Conservation (phyloP, 2,888 invertebrate genomes). For the Calameuta pallipes region DNA sequence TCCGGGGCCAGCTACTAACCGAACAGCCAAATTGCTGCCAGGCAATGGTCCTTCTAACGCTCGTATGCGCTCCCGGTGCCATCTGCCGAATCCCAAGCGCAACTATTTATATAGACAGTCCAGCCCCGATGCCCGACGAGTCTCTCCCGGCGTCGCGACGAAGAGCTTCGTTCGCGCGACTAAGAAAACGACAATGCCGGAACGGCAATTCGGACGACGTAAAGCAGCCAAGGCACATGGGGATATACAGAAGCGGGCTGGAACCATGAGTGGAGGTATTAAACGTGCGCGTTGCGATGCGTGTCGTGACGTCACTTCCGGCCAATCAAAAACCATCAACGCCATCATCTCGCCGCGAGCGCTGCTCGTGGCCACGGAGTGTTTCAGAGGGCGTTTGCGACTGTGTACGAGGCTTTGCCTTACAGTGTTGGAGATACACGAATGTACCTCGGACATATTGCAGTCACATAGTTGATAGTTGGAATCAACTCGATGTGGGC, state of each 20-base stretch:
- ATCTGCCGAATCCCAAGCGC: background rate
- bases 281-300: slow-evolving; percentile 48
- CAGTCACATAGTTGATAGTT: slow-evolving; percentile 15
- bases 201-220: background rate
- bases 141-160: background rate
- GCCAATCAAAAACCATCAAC: slow-evolving; percentile 64
- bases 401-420: background rate
- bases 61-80: background rate
- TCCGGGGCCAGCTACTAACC: slow-evolving; percentile 19
- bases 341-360: slow-evolving; percentile 31
- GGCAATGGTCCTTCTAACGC: background rate
- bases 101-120: background rate
- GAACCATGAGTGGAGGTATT: background rate
- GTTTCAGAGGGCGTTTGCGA: background rate
- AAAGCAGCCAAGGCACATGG: background rate
- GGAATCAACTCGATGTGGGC: slow-evolving; percentile 38
- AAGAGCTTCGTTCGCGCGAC: background rate
- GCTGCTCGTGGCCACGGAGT: background rate
- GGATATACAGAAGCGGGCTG: background rate
- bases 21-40: slow-evolving; percentile 26
- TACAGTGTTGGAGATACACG: background rate
- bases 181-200: background rate
- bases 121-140: background rate
- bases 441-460: background rate
- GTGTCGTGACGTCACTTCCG: slow-evolving; percentile 63